Percentiles rank a stretch among this genome's conserved stretches.
Conservation (phyloP, 2,113 vertebrate genomes). For the Hemichromis elongatus region DNA sequence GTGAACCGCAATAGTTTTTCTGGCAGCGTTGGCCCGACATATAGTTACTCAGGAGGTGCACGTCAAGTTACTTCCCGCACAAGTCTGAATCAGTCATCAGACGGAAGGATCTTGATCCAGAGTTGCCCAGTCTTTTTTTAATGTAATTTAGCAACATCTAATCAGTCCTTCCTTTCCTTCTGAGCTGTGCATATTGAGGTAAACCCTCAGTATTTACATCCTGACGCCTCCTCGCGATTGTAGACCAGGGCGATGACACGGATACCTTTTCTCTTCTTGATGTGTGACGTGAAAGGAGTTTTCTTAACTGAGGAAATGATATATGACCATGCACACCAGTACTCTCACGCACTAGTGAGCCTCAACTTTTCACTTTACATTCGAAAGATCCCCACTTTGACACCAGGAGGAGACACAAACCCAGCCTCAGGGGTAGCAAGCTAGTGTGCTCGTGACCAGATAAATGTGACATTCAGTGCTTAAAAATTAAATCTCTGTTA, state of each 20-base stretch:
- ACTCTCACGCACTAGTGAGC: neutral
- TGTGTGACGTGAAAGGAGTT: neutral
- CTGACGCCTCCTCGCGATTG: neutral
- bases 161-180: neutral
- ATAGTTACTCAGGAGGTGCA: neutral
- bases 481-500: neutral
- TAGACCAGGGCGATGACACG: neutral
- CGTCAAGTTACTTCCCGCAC: neutral
- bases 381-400: neutral
- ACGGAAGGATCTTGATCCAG: neutral
- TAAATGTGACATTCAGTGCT: neutral
- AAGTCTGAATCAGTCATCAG: neutral
- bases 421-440: neutral
- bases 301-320: neutral
- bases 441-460: neutral
- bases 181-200: neutral
- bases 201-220: neutral
- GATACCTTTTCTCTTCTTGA: neutral
- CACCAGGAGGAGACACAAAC: neutral
- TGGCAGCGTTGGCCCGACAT: neutral
- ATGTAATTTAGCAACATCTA: neutral
- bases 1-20: neutral
- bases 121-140: neutral
- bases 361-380: neutral
- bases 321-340: neutral